phyloP scores from a whole-genome alignment of 1,140 invertebrate genomes.

The Philopotamus ludificatus region DNA sequence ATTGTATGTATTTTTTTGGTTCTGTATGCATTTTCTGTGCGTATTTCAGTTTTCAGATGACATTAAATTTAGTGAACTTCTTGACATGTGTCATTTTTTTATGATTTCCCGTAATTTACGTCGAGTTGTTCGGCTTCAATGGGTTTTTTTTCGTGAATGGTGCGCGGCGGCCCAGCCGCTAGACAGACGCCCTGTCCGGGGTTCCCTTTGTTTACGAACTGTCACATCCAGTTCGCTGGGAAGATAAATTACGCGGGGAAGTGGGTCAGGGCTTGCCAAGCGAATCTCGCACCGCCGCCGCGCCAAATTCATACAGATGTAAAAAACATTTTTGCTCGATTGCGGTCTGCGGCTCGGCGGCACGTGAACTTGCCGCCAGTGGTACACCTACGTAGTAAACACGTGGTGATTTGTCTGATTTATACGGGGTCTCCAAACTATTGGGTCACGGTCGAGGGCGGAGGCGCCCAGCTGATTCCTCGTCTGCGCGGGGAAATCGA shows the following conservation, averaged over 20 bases:
- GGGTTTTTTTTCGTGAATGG: no score
- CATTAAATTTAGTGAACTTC: no score
- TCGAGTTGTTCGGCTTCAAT: no score
- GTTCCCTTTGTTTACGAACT: slow-evolving; percentile 37
- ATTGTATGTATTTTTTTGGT: no score
- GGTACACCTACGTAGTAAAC: neutral
- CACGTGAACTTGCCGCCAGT: neutral
- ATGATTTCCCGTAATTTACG: no score
- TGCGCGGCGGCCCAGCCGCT: no score
- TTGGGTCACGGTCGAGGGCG: neutral
- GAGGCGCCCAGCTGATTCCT: neutral
- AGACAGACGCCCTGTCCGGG: neutral
- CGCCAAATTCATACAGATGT: no score
- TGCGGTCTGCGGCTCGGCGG: neutral
- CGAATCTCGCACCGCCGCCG: slow-evolving; percentile 16
- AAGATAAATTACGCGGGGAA: slow-evolving; percentile 33
- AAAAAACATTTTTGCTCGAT: neutral
- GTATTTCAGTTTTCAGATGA: no score
- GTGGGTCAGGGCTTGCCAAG: slow-evolving; percentile 30
- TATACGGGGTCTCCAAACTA: slow-evolving; percentile 4
- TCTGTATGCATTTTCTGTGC: no score
- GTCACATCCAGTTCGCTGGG: slow-evolving; percentile 33
- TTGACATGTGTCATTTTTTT: no score
- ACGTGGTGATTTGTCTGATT: slow-evolving; percentile 8
- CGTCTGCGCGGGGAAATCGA: neutral